Evolutionary conservation across 2,888 invertebrate species (phyloP), one percentile per base, ranked within the genome.

Genomic region (Netelia fuscicornis): DNA sequence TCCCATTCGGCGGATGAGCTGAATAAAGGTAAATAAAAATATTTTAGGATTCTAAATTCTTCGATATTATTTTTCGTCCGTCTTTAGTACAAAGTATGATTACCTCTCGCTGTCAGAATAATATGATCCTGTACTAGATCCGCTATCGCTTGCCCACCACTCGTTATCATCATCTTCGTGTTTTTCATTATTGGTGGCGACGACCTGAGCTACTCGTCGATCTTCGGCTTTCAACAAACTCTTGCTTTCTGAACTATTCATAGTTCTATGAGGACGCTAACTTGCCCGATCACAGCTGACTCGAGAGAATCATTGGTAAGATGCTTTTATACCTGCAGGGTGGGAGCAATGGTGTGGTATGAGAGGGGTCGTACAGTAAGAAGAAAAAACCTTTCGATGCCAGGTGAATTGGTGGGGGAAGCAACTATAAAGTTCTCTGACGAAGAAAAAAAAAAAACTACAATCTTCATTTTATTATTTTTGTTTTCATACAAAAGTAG

Each of bases 71-170:
- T 44, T 48, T 30, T 62, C n/a, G 48, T 23, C 10, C 8, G n/a
- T 54, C 17, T 64, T 42, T 23, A 62, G 30, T 64, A 6, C 25
- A 81, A 65, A 65, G 8, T 37, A 74, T 52, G 68, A 58, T 81
- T 68, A 93, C 93, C 93, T 91, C 56, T 91, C 91, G 44, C 90
- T 91, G 30, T 93, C 92, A 0, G 93, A 93, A 86, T 92, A 93
- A 89, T 93, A 93, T 13, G 93, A 93, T 67, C 91, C 93, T 60
- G 91, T 91, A 86, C 92, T 93, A 20, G 93, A 93, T 65, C 91
- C 92, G 84, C 93, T 93, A 44, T 93, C 93, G 83, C 93, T 93
- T 42, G 92, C 92, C 93, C 93, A 93, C 91, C 93, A 93, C 13
- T 92, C 90, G 77, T 93, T 91, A 56, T 91, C 90, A 13, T 88